A percentile compares a stretch with the other conserved stretches of the same genome.
Conservation (phyloP, 2,888 invertebrate genomes). For the Heliconius charithonia region DNA sequence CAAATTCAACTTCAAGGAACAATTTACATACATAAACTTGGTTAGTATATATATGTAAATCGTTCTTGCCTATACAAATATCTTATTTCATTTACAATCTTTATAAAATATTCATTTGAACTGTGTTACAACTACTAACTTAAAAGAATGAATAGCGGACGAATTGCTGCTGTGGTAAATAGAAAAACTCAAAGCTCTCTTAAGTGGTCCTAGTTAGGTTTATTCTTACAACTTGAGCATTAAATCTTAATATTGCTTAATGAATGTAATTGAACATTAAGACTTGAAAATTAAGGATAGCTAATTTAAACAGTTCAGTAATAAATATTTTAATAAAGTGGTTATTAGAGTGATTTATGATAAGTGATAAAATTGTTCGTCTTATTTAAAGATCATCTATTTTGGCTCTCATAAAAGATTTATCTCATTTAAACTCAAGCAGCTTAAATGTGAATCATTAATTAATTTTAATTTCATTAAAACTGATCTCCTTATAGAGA, state of each 20-base stretch:
- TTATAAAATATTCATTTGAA: constrained; percentile 15
- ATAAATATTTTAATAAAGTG: neutral
- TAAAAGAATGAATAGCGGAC: constrained; percentile 32
- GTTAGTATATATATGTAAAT: neutral
- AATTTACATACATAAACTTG: neutral
- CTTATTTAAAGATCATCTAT: neutral
- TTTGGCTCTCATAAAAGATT: constrained; percentile 1
- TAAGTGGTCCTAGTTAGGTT: constrained; percentile 37
- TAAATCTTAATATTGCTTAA: constrained; percentile 4
- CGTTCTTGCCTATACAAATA: neutral
- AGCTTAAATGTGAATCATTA: too few species aligned
- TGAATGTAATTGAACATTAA: constrained; percentile 4
- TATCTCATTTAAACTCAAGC: neutral
- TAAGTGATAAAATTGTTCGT: neutral
- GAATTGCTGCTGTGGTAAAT: constrained; percentile 23
- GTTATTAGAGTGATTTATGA: neutral
- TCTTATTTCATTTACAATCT: neutral
- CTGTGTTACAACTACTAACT: constrained; percentile 5
- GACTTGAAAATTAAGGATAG: neutral
- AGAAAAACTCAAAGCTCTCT: constrained; percentile 30
- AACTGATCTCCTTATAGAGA: too few species aligned
- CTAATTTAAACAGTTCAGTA: neutral
- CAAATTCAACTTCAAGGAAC: neutral
- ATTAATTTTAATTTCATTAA: too few species aligned
- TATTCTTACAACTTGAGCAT: neutral